These are phyloP conservation scores for Harpagifer antarcticus DNA, from an alignment of 2,797 vertebrate species.

Conservation along the genomic window DNA sequence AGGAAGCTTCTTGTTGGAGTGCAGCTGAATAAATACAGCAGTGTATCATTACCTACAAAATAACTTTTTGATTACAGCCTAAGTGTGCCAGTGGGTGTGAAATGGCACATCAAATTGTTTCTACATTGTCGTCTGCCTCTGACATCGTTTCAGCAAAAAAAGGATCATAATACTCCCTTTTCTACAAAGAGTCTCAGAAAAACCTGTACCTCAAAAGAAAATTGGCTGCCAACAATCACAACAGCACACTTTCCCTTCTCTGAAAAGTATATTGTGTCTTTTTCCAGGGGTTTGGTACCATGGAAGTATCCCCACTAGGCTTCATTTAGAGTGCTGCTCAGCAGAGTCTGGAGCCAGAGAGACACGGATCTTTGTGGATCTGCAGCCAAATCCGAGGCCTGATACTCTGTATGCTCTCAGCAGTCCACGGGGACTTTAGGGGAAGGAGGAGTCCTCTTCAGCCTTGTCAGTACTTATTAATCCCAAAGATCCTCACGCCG, in stretches of 20 bases:
- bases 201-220: slow-evolving; percentile 13
- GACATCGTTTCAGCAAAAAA: slow-evolving; percentile 36
- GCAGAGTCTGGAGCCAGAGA: slow-evolving; percentile 45
- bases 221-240: slow-evolving; percentile 29
- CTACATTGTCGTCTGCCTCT: slow-evolving; percentile 11
- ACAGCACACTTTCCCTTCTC: slow-evolving; percentile 43
- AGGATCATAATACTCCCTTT: slow-evolving; percentile 14
- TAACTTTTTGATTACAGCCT: slow-evolving; percentile 37
- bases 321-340: slow-evolving; percentile 56
- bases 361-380: slow-evolving; percentile 49
- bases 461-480: slow-evolving; percentile 94
- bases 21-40: slow-evolving; percentile 73
- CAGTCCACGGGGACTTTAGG: slow-evolving; percentile 45
- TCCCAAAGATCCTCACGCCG: slow-evolving; percentile 96
- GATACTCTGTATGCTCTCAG: slow-evolving; percentile 47
- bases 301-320: slow-evolving; percentile 61
- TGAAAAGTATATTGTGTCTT: slow-evolving; percentile 32
- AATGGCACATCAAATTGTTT: slow-evolving; percentile 43
- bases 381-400: slow-evolving; percentile 55
- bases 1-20: slow-evolving; percentile 31
- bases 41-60: slow-evolving; percentile 56
- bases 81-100: slow-evolving; percentile 33
- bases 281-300: slow-evolving; percentile 56
- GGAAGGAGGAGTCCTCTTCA: slow-evolving; percentile 59
- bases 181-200: slow-evolving; percentile 25